Evolutionary conservation across 2,113 vertebrate species (phyloP).

Genomic region (Scytalopus superciliaris): DNA sequence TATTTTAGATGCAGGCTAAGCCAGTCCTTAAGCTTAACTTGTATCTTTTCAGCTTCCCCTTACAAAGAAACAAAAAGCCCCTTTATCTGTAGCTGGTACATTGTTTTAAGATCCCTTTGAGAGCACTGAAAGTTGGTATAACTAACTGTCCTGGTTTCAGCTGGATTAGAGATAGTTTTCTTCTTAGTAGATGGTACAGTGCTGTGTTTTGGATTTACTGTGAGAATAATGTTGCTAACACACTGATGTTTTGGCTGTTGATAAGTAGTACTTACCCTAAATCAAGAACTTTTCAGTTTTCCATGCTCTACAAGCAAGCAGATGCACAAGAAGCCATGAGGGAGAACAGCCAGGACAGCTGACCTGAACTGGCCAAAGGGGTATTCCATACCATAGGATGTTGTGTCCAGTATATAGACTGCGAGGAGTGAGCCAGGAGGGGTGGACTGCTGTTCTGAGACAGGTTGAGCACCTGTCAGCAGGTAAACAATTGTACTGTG

Average conservation of each 20-base stretch:
- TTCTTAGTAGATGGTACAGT: not conserved
- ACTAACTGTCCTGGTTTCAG: not conserved
- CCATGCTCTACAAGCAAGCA: not conserved
- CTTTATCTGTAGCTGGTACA: not conserved
- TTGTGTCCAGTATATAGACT: not conserved
- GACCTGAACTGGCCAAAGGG: not conserved
- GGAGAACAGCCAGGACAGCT: not conserved
- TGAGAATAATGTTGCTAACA: not conserved
- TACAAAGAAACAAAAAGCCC: rapidly evolving
- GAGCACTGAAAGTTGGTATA: not conserved
- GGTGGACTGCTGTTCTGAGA: not conserved
- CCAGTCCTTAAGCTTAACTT: not conserved
- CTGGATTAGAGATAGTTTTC: not conserved
- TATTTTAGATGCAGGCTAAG: not conserved
- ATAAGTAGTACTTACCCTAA: not conserved
- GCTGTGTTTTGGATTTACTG: not conserved
- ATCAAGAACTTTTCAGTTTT: not conserved
- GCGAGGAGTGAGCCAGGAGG: not conserved
- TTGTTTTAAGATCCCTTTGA: not conserved
- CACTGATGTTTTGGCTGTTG: not conserved
- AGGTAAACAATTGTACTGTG: not conserved
- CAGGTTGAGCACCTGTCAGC: not conserved
- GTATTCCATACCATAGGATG: not conserved
- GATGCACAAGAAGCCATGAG: not conserved
- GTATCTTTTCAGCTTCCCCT: not conserved